These are phyloP conservation scores for Naja naja DNA, from an alignment of 2,113 vertebrate genomes.

Conservation along the genomic window DNA sequence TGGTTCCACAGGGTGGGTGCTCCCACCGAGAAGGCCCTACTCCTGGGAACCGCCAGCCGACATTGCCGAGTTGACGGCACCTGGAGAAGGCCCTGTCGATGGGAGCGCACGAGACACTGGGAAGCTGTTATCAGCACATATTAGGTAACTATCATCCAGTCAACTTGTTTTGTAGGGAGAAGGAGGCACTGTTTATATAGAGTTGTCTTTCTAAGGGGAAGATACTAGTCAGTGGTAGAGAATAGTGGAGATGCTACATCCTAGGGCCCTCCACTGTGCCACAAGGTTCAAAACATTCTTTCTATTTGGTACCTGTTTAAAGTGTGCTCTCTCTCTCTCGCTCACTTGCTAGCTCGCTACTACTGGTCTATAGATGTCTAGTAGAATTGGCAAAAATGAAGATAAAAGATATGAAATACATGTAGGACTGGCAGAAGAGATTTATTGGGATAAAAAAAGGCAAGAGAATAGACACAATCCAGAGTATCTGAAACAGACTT, in stretches of 20 bases:
- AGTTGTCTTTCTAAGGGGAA: background rate
- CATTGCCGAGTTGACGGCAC: no score
- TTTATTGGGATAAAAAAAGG: background rate
- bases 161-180: background rate
- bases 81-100: no score
- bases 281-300: no score
- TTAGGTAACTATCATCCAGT: background rate
- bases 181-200: background rate
- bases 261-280: no score
- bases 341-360: no score
- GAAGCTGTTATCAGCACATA: no score
- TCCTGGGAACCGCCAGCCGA: no score
- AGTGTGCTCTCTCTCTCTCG: no score
- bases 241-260: background rate
- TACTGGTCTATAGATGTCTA: background rate
- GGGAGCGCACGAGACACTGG: no score
- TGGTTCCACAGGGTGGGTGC: no score
- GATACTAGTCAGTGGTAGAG: background rate
- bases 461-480: background rate
- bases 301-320: no score
- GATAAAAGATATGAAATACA: background rate
- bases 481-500: background rate
- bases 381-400: background rate
- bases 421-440: background rate
- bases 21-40: no score